These are phyloP conservation scores for Prolemur simus DNA, from an alignment of 2,113 vertebrate genomes.

Conservation along the genomic window DNA sequence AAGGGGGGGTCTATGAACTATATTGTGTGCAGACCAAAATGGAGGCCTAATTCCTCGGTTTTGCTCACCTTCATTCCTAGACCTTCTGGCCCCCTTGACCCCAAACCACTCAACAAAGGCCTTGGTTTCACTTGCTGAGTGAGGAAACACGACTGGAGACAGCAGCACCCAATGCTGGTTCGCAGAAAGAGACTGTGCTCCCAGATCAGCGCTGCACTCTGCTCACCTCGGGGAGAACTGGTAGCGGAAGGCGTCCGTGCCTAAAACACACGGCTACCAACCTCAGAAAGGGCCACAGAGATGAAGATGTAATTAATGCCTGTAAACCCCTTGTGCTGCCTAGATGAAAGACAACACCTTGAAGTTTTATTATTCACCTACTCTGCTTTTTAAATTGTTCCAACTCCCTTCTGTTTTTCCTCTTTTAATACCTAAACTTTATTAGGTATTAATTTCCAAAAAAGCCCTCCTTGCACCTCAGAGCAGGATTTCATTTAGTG, in stretches of 20 bases:
- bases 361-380: constrained; percentile 56
- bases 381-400: constrained; percentile 38
- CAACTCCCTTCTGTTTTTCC: constrained; percentile 50
- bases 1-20: not conserved
- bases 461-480: constrained; percentile 28
- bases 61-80: not conserved
- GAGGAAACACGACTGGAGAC: not conserved
- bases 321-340: constrained; percentile 2
- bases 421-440: constrained; percentile 54
- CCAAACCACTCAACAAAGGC: not conserved
- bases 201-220: not conserved
- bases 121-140: not conserved
- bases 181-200: not conserved
- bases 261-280: not conserved
- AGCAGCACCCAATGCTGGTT: not conserved
- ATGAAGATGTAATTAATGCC: not conserved
- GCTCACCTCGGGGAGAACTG: not conserved
- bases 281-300: not conserved
- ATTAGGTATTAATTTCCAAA: constrained; percentile 63
- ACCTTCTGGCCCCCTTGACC: not conserved
- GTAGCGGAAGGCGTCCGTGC: not conserved
- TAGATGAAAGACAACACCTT: constrained; percentile 33
- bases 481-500: constrained; percentile 59
- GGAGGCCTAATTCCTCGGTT: not conserved
- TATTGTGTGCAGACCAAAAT: not conserved